Evolutionary conservation across 2,113 vertebrate genomes (phyloP).

Genomic region (Leuciscus idus): DNA sequence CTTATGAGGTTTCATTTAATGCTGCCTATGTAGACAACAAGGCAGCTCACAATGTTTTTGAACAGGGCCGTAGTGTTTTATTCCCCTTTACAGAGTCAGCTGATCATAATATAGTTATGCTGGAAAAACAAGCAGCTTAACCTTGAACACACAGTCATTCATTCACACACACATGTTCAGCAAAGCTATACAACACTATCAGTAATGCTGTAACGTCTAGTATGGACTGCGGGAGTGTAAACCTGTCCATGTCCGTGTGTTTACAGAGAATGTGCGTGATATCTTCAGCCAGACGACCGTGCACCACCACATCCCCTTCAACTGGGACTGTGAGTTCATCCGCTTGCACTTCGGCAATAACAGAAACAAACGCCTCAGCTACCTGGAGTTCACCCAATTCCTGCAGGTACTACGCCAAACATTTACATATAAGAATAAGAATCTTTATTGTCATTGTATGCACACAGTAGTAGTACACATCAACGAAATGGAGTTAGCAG

Average conservation of each 20-base stretch:
- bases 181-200: background rate
- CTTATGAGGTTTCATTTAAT: background rate
- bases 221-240: background rate
- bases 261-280: conserved; percentile 93
- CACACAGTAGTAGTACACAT: too few relatives aligned
- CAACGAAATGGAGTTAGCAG: too few relatives aligned
- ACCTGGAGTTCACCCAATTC: conserved; percentile 96
- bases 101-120: background rate
- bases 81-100: background rate
- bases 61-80: too few relatives aligned
- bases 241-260: conserved; percentile 43
- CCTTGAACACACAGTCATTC: background rate
- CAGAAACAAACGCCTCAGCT: conserved; percentile 91
- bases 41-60: background rate
- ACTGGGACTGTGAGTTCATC: conserved; percentile 98
- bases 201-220: background rate
- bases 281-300: conserved; percentile 95
- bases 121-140: background rate
- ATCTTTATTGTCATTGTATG: too few relatives aligned
- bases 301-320: conserved; percentile 98
- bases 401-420: conserved; percentile 82
- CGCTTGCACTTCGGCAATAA: conserved; percentile 95
- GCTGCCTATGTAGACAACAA: background rate
- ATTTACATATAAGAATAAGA: too few relatives aligned
- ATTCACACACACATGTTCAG: background rate